A percentile compares a stretch with the other conserved stretches of the same genome.
These are phyloP conservation scores for Onychomys torridus DNA, from an alignment of 2,797 vertebrate species.

Conservation along the genomic window DNA sequence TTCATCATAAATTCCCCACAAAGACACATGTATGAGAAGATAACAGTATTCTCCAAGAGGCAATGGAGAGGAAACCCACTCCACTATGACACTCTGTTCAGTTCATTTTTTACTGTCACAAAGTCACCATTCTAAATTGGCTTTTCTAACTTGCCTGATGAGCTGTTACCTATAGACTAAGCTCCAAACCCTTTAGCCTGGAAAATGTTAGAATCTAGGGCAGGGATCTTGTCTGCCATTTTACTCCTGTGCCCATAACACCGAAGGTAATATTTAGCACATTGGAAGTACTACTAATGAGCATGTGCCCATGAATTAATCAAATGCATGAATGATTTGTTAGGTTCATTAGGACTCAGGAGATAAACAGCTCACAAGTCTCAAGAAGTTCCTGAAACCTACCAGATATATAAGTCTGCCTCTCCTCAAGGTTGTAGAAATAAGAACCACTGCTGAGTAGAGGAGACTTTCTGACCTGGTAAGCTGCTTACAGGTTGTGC, in stretches of 20 bases:
- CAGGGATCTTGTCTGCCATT: not conserved
- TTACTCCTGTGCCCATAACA: not conserved
- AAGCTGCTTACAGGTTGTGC: not conserved
- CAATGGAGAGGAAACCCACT: not conserved
- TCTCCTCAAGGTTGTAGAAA: not conserved
- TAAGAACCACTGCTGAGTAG: no score
- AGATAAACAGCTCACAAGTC: not conserved
- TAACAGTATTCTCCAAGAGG: not conserved
- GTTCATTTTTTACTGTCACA: not conserved
- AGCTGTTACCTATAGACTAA: not conserved
- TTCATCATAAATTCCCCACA: constrained; percentile 1
- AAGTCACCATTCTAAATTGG: not conserved
- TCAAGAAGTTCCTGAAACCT: not conserved
- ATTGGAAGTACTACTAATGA: not conserved
- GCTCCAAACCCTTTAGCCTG: not conserved
- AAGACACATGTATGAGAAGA: not conserved
- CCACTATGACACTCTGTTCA: not conserved
- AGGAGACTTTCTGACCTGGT: not conserved
- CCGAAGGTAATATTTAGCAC: not conserved
- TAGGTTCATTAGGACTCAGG: not conserved
- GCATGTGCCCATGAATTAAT: constrained; percentile 25
- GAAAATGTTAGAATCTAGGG: not conserved
- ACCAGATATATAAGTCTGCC: not conserved
- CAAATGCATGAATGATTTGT: not conserved
- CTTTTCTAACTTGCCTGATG: not conserved